Conservation (phyloP, 2,113 vertebrate genomes). For the Phyllostomus discolor region DNA sequence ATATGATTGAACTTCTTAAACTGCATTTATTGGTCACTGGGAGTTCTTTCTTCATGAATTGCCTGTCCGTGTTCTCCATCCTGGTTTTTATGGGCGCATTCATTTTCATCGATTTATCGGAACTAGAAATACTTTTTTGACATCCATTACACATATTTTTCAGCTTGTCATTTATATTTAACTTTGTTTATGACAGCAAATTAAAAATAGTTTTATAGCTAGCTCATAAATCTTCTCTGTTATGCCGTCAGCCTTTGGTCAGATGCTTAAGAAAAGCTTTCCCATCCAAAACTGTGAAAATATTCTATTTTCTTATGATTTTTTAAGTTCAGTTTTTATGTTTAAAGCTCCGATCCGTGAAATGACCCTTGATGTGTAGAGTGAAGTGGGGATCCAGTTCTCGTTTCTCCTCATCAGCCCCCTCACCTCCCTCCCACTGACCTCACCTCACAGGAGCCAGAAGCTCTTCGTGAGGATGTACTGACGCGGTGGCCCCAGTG, state of each 20-base stretch:
- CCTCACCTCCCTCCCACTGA: background rate
- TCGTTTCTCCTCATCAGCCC: background rate
- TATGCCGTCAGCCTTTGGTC: background rate
- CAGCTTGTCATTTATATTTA: conserved; percentile 1
- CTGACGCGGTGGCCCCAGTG: no score
- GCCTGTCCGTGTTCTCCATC: background rate
- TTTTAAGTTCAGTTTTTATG: background rate
- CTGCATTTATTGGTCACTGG: background rate
- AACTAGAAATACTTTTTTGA: background rate
- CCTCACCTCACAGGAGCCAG: background rate
- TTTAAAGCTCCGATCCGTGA: background rate
- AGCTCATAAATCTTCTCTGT: background rate
- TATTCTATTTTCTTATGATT: background rate
- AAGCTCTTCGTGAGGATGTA: background rate
- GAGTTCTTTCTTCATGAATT: background rate
- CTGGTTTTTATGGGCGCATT: background rate
- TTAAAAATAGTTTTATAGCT: background rate
- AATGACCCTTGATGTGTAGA: background rate
- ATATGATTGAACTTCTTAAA: background rate
- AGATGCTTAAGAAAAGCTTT: background rate
- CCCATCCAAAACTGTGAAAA: background rate
- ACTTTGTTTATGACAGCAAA: background rate
- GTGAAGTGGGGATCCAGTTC: background rate
- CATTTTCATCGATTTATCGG: background rate
- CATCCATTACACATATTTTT: background rate